Percentiles rank a stretch among this genome's conserved stretches.
phyloP scores from a whole-genome alignment of 2,797 vertebrate genomes.

The Sebastes trivittatus region DNA sequence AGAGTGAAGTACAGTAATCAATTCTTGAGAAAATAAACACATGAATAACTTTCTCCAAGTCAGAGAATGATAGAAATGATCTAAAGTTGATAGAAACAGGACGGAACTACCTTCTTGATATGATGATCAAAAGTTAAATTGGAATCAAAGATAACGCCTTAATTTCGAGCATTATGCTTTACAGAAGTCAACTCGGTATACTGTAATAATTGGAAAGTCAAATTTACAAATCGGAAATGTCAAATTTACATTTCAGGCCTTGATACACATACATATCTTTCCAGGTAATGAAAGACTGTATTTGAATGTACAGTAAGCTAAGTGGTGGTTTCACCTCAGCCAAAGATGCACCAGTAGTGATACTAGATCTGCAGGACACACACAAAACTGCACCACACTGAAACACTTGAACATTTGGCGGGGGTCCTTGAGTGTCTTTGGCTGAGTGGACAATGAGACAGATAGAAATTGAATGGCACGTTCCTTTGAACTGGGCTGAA shows the following conservation, averaged over 20 bases:
- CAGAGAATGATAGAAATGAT: neutral
- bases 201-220: neutral
- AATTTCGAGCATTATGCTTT: too few species aligned
- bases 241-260: neutral
- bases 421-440: slow-evolving; percentile 42
- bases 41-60: neutral
- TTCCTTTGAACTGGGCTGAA: slow-evolving; percentile 71
- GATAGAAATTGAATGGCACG: slow-evolving; percentile 72
- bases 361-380: slow-evolving; percentile 18
- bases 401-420: slow-evolving; percentile 51
- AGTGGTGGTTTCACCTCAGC: slow-evolving; percentile 4
- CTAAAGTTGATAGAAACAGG: neutral
- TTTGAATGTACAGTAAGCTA: neutral
- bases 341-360: neutral
- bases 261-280: neutral
- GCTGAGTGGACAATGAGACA: slow-evolving; percentile 62
- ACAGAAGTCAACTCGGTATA: too few species aligned
- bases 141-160: too few species aligned
- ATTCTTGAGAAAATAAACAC: neutral
- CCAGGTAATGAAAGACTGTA: neutral
- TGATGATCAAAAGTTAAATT: too few species aligned
- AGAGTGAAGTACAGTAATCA: neutral
- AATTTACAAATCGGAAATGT: neutral
- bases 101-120: neutral
- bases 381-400: slow-evolving; percentile 7